These are phyloP conservation scores for Plotosus lineatus DNA, from an alignment of 2,113 vertebrate genomes.

Conservation along the genomic window DNA sequence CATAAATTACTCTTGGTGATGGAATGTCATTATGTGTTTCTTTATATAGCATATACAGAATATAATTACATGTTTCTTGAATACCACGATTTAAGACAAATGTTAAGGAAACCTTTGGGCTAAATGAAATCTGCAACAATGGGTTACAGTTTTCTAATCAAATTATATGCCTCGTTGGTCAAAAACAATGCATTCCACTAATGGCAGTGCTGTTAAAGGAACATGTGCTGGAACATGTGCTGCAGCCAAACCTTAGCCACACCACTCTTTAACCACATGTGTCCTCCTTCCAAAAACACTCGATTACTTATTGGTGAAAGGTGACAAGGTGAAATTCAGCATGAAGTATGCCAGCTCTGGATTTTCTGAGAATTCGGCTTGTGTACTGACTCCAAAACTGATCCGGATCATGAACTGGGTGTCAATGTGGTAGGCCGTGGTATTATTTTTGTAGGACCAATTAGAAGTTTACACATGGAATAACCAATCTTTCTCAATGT, in stretches of 20 bases:
- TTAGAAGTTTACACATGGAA: not conserved
- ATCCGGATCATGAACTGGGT: not conserved
- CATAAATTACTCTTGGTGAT: not conserved
- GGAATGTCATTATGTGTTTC: not conserved
- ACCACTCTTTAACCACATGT: not conserved
- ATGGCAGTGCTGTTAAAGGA: constrained; percentile 45
- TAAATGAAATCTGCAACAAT: constrained; percentile 19
- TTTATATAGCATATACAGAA: too few species aligned
- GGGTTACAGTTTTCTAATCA: constrained; percentile 42
- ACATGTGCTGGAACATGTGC: constrained; percentile 61
- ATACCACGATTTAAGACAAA: not conserved
- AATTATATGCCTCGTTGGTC: constrained; percentile 63
- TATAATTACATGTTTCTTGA: not conserved
- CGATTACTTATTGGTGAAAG: constrained; percentile 9
- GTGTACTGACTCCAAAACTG: not conserved
- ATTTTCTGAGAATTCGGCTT: constrained; percentile 9
- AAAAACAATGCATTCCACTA: constrained; percentile 72
- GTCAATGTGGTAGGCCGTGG: not conserved
- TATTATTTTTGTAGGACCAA: not conserved
- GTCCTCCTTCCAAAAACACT: constrained; percentile 1
- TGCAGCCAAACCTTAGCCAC: constrained; percentile 34
- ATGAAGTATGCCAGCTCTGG: constrained; percentile 6
- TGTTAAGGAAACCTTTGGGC: not conserved
- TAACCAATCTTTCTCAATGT: not conserved
- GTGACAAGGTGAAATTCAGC: not conserved